Evolutionary conservation across 2,888 invertebrate species (phyloP).

Genomic region (Lasioglossum pauxillum): DNA sequence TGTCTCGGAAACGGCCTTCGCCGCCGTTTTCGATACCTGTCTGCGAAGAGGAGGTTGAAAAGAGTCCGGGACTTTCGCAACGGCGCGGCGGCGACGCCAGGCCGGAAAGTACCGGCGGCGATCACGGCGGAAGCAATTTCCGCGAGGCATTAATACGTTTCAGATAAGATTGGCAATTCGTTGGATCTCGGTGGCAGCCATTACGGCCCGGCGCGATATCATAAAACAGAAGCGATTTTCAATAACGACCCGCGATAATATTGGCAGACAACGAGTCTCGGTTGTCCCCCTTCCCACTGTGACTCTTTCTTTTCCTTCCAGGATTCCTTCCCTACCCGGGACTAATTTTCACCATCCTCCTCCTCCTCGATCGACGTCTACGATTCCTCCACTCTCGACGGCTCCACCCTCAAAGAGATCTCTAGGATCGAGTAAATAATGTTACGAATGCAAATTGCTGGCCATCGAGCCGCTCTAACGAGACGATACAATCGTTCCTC

Average conservation of each 20-base stretch:
- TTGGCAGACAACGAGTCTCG: conserved; percentile 46
- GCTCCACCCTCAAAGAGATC: conserved; percentile 31
- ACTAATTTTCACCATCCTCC: conserved; percentile 30
- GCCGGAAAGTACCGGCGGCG: conserved; percentile 32
- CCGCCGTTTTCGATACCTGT: background rate
- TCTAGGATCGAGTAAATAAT: conserved; percentile 60
- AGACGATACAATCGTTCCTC: conserved; percentile 56
- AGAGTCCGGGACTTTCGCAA: background rate
- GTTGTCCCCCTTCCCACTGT: background rate
- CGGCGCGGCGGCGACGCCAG: background rate
- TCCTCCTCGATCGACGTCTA: background rate
- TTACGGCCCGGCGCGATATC: conserved; percentile 53
- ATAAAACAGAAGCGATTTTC: conserved; percentile 67
- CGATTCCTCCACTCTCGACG: background rate
- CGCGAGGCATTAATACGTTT: conserved; percentile 49
- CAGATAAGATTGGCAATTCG: conserved; percentile 59
- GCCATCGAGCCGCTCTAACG: conserved; percentile 32
- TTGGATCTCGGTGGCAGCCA: conserved; percentile 46
- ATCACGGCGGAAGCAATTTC: conserved; percentile 46
- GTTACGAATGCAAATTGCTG: conserved; percentile 67
- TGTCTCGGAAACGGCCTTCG: background rate
- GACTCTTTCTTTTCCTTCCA: background rate
- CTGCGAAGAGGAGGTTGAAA: background rate
- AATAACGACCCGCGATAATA: conserved; percentile 59
- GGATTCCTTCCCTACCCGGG: background rate